Evolutionary conservation across 2,888 invertebrate genomes (phyloP).

Genomic region (Chalcosyrphus nemorum): DNA sequence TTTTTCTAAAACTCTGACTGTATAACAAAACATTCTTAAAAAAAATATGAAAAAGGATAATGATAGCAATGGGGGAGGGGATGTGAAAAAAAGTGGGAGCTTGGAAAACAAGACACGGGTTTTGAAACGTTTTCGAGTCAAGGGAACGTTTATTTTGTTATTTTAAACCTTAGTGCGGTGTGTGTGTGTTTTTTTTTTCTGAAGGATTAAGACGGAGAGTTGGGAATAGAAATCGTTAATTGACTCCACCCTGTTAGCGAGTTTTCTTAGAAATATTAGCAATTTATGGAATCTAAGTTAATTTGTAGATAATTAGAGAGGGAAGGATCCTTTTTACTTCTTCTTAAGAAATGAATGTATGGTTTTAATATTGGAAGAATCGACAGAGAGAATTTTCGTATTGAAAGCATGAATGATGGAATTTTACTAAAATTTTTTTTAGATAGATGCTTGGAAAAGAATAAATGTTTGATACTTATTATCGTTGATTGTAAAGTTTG

Average conservation of each 20-base stretch:
- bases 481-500: too few relatives aligned
- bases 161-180: neutral
- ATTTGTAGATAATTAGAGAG: neutral
- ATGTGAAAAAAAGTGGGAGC: neutral
- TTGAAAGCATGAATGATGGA: too few relatives aligned
- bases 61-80: constrained; percentile 16
- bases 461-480: too few relatives aligned
- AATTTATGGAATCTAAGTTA: neutral
- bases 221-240: neutral
- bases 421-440: too few relatives aligned
- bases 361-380: too few relatives aligned
- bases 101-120: constrained; percentile 29
- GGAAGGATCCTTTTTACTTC: too few relatives aligned
- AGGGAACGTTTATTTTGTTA: neutral
- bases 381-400: too few relatives aligned
- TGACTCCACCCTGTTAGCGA: neutral
- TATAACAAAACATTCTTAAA: constrained; percentile 40
- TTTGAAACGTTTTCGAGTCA: neutral
- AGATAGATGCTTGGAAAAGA: too few relatives aligned
- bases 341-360: too few relatives aligned
- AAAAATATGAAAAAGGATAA: constrained; percentile 43
- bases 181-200: neutral
- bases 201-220: neutral
- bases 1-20: constrained; percentile 11
- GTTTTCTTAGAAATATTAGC: neutral